These are phyloP conservation scores for Andrena camellia DNA, from an alignment of 2,888 invertebrate species.

Conservation along the genomic window DNA sequence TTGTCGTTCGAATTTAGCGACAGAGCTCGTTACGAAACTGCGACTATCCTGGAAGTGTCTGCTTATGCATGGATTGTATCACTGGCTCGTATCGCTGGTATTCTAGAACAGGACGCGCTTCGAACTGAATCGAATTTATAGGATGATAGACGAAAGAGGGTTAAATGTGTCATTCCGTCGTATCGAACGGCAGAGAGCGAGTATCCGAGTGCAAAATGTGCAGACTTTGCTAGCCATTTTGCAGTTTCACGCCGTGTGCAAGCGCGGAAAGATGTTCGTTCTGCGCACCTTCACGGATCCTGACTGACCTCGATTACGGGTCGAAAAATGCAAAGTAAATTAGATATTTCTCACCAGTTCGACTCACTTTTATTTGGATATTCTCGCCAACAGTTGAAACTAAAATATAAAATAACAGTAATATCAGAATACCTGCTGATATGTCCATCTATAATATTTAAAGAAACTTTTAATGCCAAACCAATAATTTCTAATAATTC, in stretches of 20 bases:
- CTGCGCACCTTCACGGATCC: background rate
- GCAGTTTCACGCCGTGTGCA: conserved; percentile 35
- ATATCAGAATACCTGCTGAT: too few species aligned
- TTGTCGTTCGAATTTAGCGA: background rate
- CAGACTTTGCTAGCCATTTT: conserved; percentile 59
- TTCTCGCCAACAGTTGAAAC: too few species aligned
- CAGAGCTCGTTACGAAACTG: conserved; percentile 1
- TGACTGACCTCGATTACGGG: background rate
- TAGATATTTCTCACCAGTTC: background rate
- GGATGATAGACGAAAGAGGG: conserved; percentile 63
- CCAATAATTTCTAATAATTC: background rate
- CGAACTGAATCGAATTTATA: conserved; percentile 67
- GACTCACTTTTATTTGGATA: too few species aligned
- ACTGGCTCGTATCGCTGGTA: conserved; percentile 29
- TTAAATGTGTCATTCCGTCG: conserved; percentile 38
- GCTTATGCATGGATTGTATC: conserved; percentile 38
- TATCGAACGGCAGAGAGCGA: conserved; percentile 45
- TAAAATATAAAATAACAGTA: too few species aligned
- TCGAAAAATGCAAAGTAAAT: background rate
- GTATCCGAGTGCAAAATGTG: conserved; percentile 71
- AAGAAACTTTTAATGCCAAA: background rate
- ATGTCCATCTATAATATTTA: background rate
- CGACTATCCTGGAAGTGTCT: background rate
- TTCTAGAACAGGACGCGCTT: conserved; percentile 16
- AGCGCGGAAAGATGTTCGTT: conserved; percentile 8